Percentiles rank a stretch among this genome's conserved stretches.
Conservation (phyloP, 2,888 invertebrate species). For the Nemotelus pantherinus region DNA sequence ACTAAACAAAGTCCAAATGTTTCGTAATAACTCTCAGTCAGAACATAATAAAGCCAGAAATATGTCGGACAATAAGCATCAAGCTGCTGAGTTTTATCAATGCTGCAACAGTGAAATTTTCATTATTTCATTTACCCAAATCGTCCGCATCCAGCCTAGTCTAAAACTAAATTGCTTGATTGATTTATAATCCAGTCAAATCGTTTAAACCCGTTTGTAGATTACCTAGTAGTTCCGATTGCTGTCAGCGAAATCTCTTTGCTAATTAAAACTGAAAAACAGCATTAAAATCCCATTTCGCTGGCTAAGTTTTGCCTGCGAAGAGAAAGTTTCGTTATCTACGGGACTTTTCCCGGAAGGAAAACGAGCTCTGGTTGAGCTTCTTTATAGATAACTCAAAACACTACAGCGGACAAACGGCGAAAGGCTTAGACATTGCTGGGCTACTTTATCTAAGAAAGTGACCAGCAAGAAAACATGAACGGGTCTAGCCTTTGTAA, state of each 20-base stretch:
- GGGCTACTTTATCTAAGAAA: not conserved
- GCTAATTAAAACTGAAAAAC: constrained; percentile 48
- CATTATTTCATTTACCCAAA: no score
- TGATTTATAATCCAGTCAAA: constrained; percentile 18
- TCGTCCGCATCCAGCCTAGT: no score
- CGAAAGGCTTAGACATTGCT: no score
- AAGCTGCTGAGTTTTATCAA: no score
- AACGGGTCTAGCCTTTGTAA: no score
- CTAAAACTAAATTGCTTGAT: not conserved
- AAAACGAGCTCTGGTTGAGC: not conserved
- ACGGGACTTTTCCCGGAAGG: not conserved
- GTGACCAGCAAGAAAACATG: not conserved
- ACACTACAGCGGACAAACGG: no score
- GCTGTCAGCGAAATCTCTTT: constrained; percentile 26
- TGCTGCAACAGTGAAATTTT: no score
- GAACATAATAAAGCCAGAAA: no score
- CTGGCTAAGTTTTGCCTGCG: constrained; percentile 43
- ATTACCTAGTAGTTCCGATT: not conserved
- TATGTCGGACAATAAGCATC: no score
- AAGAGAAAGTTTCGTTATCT: not conserved
- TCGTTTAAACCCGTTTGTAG: not conserved
- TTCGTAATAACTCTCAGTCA: no score
- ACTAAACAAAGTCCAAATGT: no score
- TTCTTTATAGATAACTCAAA: no score
- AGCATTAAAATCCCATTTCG: constrained; percentile 47